Conservation (phyloP, 2,113 vertebrate species). For the Prietella phreatophila region DNA sequence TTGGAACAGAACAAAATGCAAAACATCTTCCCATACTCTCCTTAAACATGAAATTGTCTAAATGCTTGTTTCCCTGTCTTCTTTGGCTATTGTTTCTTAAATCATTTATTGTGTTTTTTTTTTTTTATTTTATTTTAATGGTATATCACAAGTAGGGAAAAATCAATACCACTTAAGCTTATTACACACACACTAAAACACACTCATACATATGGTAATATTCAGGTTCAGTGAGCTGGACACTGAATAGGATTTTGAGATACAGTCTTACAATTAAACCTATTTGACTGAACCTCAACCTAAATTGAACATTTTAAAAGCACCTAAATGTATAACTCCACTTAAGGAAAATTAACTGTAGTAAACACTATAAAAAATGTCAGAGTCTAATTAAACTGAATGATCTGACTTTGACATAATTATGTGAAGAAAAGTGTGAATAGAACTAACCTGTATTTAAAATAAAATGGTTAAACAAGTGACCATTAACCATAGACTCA, state of each 20-base stretch:
- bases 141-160: too few species aligned
- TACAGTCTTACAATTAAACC: background rate
- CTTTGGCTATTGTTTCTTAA: background rate
- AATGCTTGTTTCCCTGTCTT: background rate
- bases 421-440: background rate
- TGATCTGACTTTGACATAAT: background rate
- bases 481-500: background rate
- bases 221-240: background rate
- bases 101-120: background rate
- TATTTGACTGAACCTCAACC: background rate
- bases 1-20: too few species aligned
- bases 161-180: too few species aligned
- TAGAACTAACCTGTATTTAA: background rate
- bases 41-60: background rate
- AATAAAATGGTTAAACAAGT: background rate
- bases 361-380: background rate
- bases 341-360: background rate
- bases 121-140: too few species aligned
- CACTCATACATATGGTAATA: too few species aligned
- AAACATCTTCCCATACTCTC: background rate
- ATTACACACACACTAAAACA: too few species aligned
- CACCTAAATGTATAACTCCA: background rate
- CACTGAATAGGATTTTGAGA: background rate
- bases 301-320: background rate
- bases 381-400: background rate